A percentile compares a stretch with the other conserved stretches of the same genome.
Evolutionary conservation across 2,888 invertebrate genomes (phyloP).

Genomic region (Rhamnusium bicolor): DNA sequence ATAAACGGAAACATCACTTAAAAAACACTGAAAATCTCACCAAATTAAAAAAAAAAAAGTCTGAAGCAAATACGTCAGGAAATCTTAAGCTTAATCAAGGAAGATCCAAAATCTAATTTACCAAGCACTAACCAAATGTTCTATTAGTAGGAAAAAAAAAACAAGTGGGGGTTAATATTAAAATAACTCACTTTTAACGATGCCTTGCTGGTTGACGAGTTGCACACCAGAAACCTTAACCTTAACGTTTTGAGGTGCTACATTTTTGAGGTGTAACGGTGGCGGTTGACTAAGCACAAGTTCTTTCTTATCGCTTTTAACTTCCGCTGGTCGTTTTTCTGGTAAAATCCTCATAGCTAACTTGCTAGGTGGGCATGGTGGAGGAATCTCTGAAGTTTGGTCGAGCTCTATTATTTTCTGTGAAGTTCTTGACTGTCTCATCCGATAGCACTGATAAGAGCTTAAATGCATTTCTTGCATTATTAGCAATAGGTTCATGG

Average conservation of each 20-base stretch:
- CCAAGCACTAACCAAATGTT: too few species aligned
- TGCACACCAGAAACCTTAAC: conserved; percentile 70
- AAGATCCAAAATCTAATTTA: too few species aligned
- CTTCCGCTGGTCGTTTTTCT: conserved; percentile 46
- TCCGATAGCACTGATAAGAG: conserved; percentile 90
- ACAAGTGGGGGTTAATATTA: too few species aligned
- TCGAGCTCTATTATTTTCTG: conserved; percentile 79
- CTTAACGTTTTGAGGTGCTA: conserved; percentile 58
- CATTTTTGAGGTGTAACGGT: conserved; percentile 39
- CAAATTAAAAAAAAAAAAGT: conserved; percentile 22
- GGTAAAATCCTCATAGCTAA: conserved; percentile 61
- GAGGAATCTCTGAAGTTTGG: conserved; percentile 73
- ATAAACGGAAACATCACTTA: too few species aligned
- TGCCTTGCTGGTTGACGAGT: conserved; percentile 74
- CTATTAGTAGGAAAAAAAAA: too few species aligned
- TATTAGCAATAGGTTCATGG: conserved; percentile 78
- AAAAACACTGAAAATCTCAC: neutral
- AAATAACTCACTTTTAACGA: conserved; percentile 72
- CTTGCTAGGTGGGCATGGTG: conserved; percentile 76
- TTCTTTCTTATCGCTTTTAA: conserved; percentile 50
- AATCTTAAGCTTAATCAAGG: too few species aligned
- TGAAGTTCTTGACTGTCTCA: conserved; percentile 83
- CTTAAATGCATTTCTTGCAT: conserved; percentile 81
- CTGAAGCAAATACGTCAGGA: too few species aligned
- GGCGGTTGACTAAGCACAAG: conserved; percentile 37